phyloP scores from a whole-genome alignment of 2,797 vertebrate species.

The Syncerus caffer region DNA sequence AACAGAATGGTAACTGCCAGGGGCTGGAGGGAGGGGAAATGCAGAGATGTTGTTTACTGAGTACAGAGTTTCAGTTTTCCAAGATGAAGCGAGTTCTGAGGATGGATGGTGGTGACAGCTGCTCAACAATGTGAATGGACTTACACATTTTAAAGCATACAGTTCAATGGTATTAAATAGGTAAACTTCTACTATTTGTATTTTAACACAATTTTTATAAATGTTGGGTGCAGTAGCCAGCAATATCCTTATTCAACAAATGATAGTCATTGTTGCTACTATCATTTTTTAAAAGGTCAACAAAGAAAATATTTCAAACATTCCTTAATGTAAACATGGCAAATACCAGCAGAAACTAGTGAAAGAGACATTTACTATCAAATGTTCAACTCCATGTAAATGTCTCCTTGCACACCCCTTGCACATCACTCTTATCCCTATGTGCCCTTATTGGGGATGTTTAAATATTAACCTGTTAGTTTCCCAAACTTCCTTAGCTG shows the following conservation, averaged over 20 bases:
- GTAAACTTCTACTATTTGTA: background rate
- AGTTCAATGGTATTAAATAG: background rate
- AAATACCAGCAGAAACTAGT: background rate
- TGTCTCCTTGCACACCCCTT: background rate
- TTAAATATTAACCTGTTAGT: background rate
- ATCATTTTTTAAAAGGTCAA: background rate
- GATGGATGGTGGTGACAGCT: background rate
- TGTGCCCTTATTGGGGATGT: background rate
- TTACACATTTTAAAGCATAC: background rate
- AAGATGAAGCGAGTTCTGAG: background rate
- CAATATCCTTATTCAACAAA: background rate
- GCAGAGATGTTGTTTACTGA: background rate
- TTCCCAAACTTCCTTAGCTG: background rate
- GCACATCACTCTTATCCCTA: background rate
- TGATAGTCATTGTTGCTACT: background rate
- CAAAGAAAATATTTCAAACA: constrained; percentile 16
- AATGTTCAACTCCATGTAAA: background rate
- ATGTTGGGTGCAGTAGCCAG: background rate
- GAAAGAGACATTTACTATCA: background rate
- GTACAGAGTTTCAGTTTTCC: background rate
- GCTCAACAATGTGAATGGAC: background rate
- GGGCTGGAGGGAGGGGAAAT: no score
- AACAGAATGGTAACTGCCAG: background rate
- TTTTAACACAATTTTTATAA: background rate
- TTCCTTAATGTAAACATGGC: background rate